phyloP scores from a whole-genome alignment of 2,888 invertebrate genomes.

The Caenorhabditis parvicauda region DNA sequence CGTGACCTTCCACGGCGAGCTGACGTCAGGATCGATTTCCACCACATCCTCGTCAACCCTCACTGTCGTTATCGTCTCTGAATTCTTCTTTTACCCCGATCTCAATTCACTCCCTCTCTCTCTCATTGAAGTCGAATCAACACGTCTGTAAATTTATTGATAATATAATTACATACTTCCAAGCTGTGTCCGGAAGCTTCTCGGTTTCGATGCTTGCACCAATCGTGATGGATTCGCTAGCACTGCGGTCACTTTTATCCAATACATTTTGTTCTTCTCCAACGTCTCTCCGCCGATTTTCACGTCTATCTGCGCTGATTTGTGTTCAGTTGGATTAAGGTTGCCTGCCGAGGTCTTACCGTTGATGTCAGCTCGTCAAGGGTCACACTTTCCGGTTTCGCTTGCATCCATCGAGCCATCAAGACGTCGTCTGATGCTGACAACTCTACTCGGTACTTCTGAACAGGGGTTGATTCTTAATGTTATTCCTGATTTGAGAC shows the following conservation, averaged over 20 bases:
- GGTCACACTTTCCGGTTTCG: slow-evolving; percentile 11
- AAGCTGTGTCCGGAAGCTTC: slow-evolving; percentile 34
- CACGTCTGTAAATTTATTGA: too few relatives aligned
- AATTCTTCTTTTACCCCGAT: too few relatives aligned
- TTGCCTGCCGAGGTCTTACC: slow-evolving; percentile 6
- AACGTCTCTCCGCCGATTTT: slow-evolving; percentile 27
- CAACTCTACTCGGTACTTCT: slow-evolving; percentile 34
- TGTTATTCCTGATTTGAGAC: background rate
- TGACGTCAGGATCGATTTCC: slow-evolving; percentile 30
- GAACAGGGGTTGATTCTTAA: background rate
- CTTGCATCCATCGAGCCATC: slow-evolving; percentile 22
- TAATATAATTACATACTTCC: slow-evolving; percentile 24
- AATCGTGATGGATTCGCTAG: slow-evolving; percentile 28
- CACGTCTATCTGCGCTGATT: slow-evolving; percentile 20
- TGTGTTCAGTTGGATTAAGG: background rate
- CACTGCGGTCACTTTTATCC: slow-evolving; percentile 35
- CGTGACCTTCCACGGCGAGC: slow-evolving; percentile 14
- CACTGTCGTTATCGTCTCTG: slow-evolving; percentile 28
- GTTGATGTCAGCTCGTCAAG: slow-evolving; percentile 23
- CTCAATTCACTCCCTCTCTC: too few relatives aligned
- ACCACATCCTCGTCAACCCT: slow-evolving; percentile 23
- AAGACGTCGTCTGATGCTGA: slow-evolving; percentile 32
- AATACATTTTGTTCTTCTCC: slow-evolving; percentile 30
- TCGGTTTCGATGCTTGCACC: slow-evolving; percentile 39
- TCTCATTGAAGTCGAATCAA: background rate